Conservation (phyloP, 1,140 invertebrate species). For the Hylaeus anthracinus region DNA sequence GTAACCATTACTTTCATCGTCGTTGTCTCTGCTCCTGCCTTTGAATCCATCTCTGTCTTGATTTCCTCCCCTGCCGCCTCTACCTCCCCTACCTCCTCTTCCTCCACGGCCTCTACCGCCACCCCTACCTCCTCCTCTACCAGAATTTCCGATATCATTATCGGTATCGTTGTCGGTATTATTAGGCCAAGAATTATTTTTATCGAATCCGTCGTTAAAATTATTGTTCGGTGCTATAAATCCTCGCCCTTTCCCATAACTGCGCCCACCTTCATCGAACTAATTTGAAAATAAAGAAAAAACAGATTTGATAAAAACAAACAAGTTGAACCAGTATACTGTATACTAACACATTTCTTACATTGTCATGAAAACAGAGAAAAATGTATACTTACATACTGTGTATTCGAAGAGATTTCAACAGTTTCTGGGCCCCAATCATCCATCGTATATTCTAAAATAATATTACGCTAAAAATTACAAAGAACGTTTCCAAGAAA, state of each 20-base stretch:
- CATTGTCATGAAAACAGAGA: background rate
- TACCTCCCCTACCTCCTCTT: constrained; percentile 16
- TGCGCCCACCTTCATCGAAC: constrained; percentile 57
- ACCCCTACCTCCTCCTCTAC: constrained; percentile 28
- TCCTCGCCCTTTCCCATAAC: constrained; percentile 68
- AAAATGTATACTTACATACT: constrained; percentile 43
- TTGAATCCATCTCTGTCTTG: constrained; percentile 40
- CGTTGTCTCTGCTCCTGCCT: constrained; percentile 1
- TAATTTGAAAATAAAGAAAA: constrained; percentile 29
- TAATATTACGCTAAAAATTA: background rate
- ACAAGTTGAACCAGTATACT: background rate
- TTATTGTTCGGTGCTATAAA: constrained; percentile 53
- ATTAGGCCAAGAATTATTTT: background rate
- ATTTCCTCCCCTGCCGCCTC: constrained; percentile 30
- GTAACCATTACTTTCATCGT: constrained; percentile 40
- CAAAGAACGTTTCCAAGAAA: background rate
- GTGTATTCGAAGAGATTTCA: background rate
- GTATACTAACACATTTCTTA: constrained; percentile 2
- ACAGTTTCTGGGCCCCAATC: constrained; percentile 37
- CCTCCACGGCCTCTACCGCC: constrained; percentile 19
- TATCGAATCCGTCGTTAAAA: constrained; percentile 24
- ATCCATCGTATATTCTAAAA: constrained; percentile 38
- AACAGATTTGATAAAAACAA: too few relatives aligned
- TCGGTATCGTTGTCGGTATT: background rate
- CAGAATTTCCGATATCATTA: background rate